These are phyloP conservation scores for Beris morrisii DNA, from an alignment of 2,888 invertebrate species.

Conservation along the genomic window DNA sequence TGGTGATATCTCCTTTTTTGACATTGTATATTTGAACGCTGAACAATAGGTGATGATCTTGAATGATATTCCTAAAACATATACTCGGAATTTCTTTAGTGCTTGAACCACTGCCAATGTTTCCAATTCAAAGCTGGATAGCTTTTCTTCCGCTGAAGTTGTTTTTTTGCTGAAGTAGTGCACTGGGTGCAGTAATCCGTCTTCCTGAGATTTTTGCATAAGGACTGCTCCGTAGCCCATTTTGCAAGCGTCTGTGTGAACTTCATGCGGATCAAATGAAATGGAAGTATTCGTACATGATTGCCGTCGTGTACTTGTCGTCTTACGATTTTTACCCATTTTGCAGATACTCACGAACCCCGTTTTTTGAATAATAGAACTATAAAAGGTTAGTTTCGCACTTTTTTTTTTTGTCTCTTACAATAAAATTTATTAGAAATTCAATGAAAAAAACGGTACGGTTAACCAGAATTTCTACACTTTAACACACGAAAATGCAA, in stretches of 20 bases:
- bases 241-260: conserved; percentile 8
- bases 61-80: conserved; percentile 8
- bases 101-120: conserved; percentile 26
- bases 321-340: no score
- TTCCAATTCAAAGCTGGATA: conserved; percentile 42
- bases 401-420: no score
- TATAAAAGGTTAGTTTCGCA: no score
- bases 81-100: conserved; percentile 1
- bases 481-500: no score
- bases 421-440: no score
- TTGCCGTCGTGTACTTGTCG: no score
- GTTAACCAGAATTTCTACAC: no score
- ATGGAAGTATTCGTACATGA: no score
- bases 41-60: conserved; percentile 6
- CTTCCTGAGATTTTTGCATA: neutral
- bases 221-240: neutral
- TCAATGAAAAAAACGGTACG: no score
- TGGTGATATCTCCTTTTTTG: neutral
- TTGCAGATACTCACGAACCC: no score
- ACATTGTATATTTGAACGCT: neutral
- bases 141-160: conserved; percentile 32
- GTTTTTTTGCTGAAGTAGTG: neutral
- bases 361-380: no score
- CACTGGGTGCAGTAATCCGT: neutral
- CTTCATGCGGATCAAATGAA: no score